Evolutionary conservation across 2,888 invertebrate genomes (phyloP).

Genomic region (Lymantria monacha): DNA sequence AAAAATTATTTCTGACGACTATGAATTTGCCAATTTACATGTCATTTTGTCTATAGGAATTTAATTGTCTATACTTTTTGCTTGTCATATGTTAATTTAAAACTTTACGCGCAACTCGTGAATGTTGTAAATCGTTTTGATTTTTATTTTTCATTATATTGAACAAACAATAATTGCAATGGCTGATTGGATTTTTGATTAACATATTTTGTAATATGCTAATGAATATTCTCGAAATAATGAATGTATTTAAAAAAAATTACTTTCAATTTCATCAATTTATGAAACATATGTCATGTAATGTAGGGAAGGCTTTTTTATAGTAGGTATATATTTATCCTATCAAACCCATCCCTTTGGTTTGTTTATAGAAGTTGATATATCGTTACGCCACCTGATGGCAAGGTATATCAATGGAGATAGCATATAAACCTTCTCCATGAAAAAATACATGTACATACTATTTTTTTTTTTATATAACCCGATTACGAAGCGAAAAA

Average conservation of each 20-base stretch:
- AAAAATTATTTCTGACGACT: conserved; percentile 59
- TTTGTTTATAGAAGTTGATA: too few relatives aligned
- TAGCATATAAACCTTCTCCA: too few relatives aligned
- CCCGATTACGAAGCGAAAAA: too few relatives aligned
- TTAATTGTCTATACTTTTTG: conserved; percentile 49
- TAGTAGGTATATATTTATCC: too few relatives aligned
- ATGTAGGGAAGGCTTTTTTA: too few relatives aligned
- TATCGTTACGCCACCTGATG: too few relatives aligned
- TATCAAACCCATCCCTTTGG: too few relatives aligned
- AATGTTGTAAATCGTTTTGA: conserved; percentile 22
- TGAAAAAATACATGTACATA: too few relatives aligned
- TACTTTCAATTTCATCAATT: too few relatives aligned
- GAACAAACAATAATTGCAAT: conserved; percentile 25
- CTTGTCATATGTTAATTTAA: conserved; percentile 36
- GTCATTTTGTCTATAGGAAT: conserved; percentile 47
- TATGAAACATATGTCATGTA: too few relatives aligned
- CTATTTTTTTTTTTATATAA: too few relatives aligned
- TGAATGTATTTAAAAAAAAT: conserved; percentile 8
- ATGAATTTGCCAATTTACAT: conserved; percentile 72
- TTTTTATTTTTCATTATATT: conserved; percentile 15
- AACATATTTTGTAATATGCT: conserved; percentile 23
- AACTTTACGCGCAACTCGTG: conserved; percentile 20
- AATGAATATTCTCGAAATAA: neutral
- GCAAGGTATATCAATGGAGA: too few relatives aligned
- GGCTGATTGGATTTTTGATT: conserved; percentile 22